Evolutionary conservation across 2,888 invertebrate species (phyloP).

Genomic region (Antheraea assamensis): DNA sequence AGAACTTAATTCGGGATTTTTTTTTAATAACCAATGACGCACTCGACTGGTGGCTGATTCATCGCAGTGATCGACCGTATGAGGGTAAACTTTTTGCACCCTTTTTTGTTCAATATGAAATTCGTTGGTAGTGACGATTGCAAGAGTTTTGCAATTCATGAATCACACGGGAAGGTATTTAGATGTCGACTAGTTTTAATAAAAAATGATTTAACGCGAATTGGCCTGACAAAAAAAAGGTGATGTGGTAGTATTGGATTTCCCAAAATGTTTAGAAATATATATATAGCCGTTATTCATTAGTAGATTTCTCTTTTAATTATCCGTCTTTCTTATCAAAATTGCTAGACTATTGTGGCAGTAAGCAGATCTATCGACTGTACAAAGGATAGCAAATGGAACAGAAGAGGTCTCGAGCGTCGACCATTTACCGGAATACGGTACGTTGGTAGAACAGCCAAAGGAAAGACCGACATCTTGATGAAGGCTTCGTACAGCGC

Average conservation of each 20-base stretch:
- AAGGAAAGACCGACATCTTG: too few species aligned
- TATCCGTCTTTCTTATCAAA: too few species aligned
- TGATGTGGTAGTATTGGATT: background rate
- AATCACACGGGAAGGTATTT: background rate
- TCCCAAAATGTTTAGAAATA: background rate
- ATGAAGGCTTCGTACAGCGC: too few species aligned
- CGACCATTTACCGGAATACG: too few species aligned
- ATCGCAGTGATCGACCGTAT: background rate
- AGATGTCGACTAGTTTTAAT: background rate
- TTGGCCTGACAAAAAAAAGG: background rate
- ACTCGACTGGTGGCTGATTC: background rate
- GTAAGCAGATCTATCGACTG: too few species aligned
- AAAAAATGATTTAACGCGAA: background rate
- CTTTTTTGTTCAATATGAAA: conserved; percentile 5
- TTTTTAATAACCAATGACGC: background rate
- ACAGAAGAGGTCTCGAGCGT: too few species aligned
- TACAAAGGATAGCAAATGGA: too few species aligned
- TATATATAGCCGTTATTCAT: background rate
- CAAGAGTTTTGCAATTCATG: background rate
- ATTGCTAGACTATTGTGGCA: too few species aligned
- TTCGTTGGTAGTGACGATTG: background rate
- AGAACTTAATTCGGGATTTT: background rate
- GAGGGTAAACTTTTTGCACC: conserved; percentile 5
- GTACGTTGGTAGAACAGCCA: too few species aligned
- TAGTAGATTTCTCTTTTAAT: background rate